phyloP scores from a whole-genome alignment of 2,113 vertebrate species.

The Pyxicephalus adspersus region DNA sequence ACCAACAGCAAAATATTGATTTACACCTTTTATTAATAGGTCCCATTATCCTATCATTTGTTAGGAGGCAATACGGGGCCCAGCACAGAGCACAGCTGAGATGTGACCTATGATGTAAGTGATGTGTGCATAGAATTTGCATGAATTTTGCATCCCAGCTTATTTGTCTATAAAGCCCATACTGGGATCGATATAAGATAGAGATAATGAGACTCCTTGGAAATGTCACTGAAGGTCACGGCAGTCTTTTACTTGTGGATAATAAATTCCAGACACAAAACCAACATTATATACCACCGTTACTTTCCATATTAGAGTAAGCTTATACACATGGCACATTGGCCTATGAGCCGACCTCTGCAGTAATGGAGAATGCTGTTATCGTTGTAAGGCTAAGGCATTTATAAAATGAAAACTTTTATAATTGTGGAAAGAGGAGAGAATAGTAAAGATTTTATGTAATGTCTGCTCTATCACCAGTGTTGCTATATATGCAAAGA shows the following conservation, averaged over 20 bases:
- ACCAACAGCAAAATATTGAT: too few relatives aligned
- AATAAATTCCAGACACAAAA: conserved; percentile 5
- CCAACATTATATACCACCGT: background rate
- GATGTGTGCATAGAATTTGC: background rate
- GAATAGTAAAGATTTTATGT: too few relatives aligned
- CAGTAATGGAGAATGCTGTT: background rate
- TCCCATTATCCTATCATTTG: background rate
- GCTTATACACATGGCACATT: background rate
- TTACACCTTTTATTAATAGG: too few relatives aligned
- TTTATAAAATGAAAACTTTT: too few relatives aligned
- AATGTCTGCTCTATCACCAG: too few relatives aligned
- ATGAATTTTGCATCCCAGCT: conserved; percentile 16
- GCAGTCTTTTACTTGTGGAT: background rate
- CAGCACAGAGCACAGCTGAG: background rate
- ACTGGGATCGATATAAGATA: conserved; percentile 3
- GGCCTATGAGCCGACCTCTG: background rate
- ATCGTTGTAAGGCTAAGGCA: too few relatives aligned
- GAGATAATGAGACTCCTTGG: conserved; percentile 6
- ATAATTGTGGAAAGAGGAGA: too few relatives aligned
- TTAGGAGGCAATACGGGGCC: background rate
- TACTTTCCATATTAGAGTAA: background rate
- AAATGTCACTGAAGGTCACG: conserved; percentile 49
- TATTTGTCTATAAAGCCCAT: conserved; percentile 14
- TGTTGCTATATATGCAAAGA: too few relatives aligned
- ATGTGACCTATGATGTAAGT: conserved; percentile 14